phyloP scores from a whole-genome alignment of 2,888 invertebrate genomes.

The Siphlonurus alternatus region DNA sequence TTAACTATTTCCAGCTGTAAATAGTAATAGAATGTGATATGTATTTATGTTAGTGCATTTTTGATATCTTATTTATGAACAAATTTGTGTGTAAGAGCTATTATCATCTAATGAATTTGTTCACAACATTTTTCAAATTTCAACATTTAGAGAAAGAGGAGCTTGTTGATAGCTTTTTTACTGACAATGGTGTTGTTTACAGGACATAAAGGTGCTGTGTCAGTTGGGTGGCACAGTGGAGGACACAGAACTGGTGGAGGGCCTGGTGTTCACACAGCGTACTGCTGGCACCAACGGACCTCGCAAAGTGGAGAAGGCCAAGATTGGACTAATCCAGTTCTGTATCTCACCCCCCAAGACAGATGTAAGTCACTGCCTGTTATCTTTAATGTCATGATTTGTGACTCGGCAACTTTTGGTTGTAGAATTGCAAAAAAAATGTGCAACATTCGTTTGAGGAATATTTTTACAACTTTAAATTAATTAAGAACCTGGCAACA shows the following conservation, averaged over 20 bases:
- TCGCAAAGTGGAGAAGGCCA: conserved; percentile 88
- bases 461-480: too few species aligned
- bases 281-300: conserved; percentile 83
- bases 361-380: conserved; percentile 46
- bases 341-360: conserved; percentile 99
- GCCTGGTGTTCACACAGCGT: conserved; percentile 86
- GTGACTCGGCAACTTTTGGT: not conserved
- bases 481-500: too few species aligned
- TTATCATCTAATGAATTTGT: too few species aligned
- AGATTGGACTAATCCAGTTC: conserved; percentile 97
- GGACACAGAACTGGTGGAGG: conserved; percentile 89
- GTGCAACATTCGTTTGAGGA: too few species aligned
- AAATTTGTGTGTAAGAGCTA: too few species aligned
- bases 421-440: not conserved
- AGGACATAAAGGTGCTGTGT: conserved; percentile 91
- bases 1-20: too few species aligned
- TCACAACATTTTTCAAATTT: too few species aligned
- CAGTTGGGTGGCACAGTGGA: conserved; percentile 95
- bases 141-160: too few species aligned
- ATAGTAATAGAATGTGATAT: not conserved
- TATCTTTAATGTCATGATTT: not conserved
- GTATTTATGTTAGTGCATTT: too few species aligned
- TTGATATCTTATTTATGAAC: too few species aligned
- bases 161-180: too few species aligned
- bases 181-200: conserved; percentile 9